Evolutionary conservation across 2,113 vertebrate species (phyloP).

Genomic region (Gallinago media): DNA sequence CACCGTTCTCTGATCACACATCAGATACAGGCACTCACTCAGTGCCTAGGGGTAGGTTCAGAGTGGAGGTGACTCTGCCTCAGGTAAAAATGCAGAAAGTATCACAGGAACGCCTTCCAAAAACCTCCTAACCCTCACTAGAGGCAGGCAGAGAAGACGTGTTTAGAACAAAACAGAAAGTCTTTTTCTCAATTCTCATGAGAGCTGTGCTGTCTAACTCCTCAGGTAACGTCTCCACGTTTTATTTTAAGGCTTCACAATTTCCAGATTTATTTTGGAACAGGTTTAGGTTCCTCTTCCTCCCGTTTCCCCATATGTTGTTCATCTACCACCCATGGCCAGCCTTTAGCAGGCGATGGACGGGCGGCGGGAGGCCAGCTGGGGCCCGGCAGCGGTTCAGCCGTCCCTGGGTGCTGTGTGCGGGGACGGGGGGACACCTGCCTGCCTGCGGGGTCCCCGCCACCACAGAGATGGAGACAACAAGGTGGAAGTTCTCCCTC

Average conservation of each 20-base stretch:
- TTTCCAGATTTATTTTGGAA: background rate
- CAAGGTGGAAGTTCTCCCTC: background rate
- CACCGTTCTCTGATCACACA: background rate
- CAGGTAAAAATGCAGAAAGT: background rate
- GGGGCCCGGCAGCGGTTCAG: too few relatives aligned
- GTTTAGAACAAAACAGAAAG: background rate
- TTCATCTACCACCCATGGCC: too few relatives aligned
- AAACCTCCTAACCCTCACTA: background rate
- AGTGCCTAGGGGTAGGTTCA: background rate
- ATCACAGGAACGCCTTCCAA: background rate
- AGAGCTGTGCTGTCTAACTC: background rate
- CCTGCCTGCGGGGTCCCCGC: accelerated
- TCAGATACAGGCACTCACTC: background rate
- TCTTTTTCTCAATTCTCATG: background rate
- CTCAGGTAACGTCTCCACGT: background rate
- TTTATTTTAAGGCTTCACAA: background rate
- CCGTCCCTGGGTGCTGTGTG: too few relatives aligned
- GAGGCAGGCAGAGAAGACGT: background rate
- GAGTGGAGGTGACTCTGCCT: background rate
- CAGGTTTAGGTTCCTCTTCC: background rate
- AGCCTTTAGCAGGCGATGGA: background rate
- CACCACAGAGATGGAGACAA: background rate
- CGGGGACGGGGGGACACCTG: too few relatives aligned
- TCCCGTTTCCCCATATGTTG: background rate
- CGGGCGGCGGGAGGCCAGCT: too few relatives aligned